phyloP scores from a whole-genome alignment of 2,888 invertebrate genomes.

The Mellilla xanthometata region DNA sequence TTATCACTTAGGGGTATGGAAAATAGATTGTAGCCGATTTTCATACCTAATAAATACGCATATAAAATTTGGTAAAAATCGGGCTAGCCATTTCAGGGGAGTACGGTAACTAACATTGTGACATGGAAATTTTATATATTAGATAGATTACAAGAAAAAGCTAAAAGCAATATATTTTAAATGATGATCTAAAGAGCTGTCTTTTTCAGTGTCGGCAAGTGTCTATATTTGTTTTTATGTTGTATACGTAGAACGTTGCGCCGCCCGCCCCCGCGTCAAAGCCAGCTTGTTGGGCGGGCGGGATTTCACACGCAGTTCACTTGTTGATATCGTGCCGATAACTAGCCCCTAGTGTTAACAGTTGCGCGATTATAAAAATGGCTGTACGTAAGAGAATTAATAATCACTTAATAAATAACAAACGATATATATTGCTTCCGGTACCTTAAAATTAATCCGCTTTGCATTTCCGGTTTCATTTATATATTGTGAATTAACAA shows the following conservation, averaged over 20 bases:
- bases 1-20: too few species aligned
- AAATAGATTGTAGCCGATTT: too few species aligned
- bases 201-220: not conserved
- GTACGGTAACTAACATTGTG: too few species aligned
- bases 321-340: conserved; percentile 57
- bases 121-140: too few species aligned
- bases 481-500: too few species aligned
- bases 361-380: conserved; percentile 58
- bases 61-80: too few species aligned
- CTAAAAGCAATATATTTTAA: too few species aligned
- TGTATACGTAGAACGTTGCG: conserved; percentile 23
- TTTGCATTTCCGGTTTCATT: not conserved
- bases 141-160: too few species aligned
- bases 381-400: conserved; percentile 63
- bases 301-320: conserved; percentile 57
- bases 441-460: not conserved
- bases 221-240: conserved; percentile 20
- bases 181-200: too few species aligned
- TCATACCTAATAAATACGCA: too few species aligned
- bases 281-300: conserved; percentile 65
- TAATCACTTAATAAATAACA: not conserved
- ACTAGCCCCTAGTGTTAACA: conserved; percentile 57
- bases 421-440: not conserved
- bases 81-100: too few species aligned
- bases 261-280: conserved; percentile 59